Conservation (phyloP, 2,888 invertebrate genomes). For the Tipula lateralis region DNA sequence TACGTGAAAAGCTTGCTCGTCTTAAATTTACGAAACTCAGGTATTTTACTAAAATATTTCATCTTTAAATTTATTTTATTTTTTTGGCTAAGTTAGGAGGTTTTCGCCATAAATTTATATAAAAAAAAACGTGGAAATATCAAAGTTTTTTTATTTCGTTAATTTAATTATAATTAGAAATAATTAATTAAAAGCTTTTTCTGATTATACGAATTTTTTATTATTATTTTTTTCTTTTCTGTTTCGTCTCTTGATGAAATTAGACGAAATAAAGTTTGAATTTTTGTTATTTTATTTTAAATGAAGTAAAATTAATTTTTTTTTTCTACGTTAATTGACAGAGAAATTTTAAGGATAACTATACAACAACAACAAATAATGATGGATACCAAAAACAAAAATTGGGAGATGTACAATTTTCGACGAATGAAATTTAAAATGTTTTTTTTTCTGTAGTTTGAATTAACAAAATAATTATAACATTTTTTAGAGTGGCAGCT, state of each 20-base stretch:
- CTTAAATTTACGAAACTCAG: not conserved
- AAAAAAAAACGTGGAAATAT: not conserved
- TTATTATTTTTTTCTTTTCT: not conserved
- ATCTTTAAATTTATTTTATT: not conserved
- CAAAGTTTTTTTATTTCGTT: not conserved
- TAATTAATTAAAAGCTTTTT: conserved; percentile 15
- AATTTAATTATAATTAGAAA: conserved; percentile 11
- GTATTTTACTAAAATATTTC: not conserved
- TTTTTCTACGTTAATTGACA: not conserved
- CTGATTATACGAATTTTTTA: not conserved
- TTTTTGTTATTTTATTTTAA: not conserved
- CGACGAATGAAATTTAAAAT: not conserved
- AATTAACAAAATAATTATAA: no score
- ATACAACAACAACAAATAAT: not conserved
- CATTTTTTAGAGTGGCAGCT: no score
- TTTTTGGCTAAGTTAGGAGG: not conserved
- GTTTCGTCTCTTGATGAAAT: not conserved
- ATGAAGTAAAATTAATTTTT: not conserved
- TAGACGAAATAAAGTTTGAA: not conserved
- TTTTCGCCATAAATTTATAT: not conserved
- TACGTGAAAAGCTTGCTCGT: not conserved
- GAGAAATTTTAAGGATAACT: not conserved
- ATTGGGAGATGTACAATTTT: not conserved
- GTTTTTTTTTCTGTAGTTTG: no score
- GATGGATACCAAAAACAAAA: not conserved